phyloP scores from a whole-genome alignment of 2,888 invertebrate species.

The Latrodectus hesperus region DNA sequence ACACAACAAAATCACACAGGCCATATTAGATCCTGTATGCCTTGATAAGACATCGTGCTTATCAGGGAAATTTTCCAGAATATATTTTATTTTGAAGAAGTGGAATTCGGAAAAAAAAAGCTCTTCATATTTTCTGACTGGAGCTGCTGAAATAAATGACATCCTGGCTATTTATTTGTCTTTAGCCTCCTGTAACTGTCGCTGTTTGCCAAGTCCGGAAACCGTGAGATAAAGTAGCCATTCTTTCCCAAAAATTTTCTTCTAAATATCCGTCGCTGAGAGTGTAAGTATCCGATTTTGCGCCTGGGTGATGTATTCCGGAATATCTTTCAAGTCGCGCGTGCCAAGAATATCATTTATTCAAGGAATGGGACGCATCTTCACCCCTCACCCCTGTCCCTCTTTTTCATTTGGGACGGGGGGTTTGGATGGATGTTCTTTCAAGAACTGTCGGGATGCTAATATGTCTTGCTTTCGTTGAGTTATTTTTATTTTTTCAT shows the following conservation, averaged over 20 bases:
- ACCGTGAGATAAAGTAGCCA: neutral
- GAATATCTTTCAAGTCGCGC: slow-evolving; percentile 8
- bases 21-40: too few species aligned
- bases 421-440: slow-evolving; percentile 17
- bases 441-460: slow-evolving; percentile 5
- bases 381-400: neutral
- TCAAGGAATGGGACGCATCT: neutral
- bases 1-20: too few species aligned
- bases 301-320: neutral
- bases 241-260: neutral
- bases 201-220: neutral
- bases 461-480: slow-evolving; percentile 12
- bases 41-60: too few species aligned
- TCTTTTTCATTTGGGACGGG: neutral
- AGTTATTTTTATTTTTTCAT: neutral
- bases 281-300: neutral
- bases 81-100: too few species aligned
- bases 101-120: neutral
- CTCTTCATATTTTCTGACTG: neutral
- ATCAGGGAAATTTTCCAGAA: too few species aligned
- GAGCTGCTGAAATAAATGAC: neutral
- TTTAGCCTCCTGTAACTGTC: neutral
- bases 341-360: slow-evolving; percentile 25
- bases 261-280: neutral
- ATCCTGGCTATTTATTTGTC: neutral